Evolutionary conservation across 2,797 vertebrate genomes (phyloP).

Genomic region (Chromis chromis): DNA sequence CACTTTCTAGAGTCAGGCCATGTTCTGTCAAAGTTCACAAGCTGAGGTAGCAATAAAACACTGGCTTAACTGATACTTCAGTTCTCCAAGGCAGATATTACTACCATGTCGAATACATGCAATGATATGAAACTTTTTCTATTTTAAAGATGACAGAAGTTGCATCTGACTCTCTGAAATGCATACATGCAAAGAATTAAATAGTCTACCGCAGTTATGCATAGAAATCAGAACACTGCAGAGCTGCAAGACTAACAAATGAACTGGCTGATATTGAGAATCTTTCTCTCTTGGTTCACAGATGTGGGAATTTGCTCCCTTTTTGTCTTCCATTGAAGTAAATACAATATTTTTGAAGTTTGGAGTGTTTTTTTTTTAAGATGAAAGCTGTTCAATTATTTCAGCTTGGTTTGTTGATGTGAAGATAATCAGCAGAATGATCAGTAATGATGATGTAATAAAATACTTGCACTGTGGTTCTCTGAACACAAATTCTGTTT

Average conservation of each 20-base stretch:
- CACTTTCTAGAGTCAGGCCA: slow-evolving; percentile 49
- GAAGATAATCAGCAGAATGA: not conserved
- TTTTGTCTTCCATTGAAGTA: not conserved
- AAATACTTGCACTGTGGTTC: not conserved
- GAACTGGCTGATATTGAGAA: not conserved
- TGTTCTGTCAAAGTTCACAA: slow-evolving; percentile 68
- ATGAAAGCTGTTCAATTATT: not conserved
- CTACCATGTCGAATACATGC: slow-evolving; percentile 1
- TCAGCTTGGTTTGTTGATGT: not conserved
- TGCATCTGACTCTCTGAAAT: slow-evolving; percentile 3
- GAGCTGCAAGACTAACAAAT: not conserved
- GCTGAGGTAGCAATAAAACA: slow-evolving; percentile 56
- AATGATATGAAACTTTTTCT: not conserved
- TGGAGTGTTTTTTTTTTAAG: not conserved
- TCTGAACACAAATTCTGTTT: not conserved
- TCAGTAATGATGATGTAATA: not conserved
- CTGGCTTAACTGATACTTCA: slow-evolving; percentile 16
- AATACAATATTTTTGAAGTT: not conserved
- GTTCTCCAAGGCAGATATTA: slow-evolving; percentile 20
- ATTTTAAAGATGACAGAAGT: not conserved
- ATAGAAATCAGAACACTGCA: not conserved
- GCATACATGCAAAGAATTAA: not conserved
- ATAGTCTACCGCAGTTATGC: slow-evolving; percentile 1
- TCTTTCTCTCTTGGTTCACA: not conserved
- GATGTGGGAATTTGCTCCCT: not conserved